These are phyloP conservation scores for Zonotrichia albicollis DNA, from an alignment of 2,797 vertebrate species.

Conservation along the genomic window DNA sequence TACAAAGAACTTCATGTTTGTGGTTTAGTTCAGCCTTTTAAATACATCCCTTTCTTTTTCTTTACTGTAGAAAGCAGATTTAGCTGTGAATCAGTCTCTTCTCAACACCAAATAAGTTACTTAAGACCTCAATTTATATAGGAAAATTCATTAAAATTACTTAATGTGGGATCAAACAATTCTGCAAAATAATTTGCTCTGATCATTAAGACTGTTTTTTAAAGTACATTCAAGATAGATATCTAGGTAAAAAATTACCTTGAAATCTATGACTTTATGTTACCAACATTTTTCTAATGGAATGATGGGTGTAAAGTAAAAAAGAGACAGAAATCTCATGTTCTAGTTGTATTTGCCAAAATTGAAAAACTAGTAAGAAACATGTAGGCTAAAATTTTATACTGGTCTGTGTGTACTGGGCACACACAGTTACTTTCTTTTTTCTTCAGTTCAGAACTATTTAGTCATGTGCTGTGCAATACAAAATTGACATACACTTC, in stretches of 20 bases:
- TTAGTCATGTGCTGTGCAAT: neutral
- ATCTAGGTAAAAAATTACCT: neutral
- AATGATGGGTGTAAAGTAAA: neutral
- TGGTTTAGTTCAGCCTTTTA: neutral
- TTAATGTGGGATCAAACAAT: neutral
- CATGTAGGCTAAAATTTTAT: accelerated
- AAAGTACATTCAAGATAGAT: neutral
- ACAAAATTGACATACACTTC: neutral
- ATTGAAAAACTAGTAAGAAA: neutral
- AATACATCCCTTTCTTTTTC: neutral
- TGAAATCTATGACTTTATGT: neutral
- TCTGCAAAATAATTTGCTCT: neutral
- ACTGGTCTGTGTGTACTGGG: neutral
- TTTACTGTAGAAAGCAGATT: neutral
- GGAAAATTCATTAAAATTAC: neutral
- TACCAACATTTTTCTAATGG: neutral
- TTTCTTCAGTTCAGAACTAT: neutral
- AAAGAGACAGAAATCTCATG: accelerated
- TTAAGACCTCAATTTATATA: neutral
- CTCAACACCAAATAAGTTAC: neutral
- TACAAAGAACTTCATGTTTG: neutral
- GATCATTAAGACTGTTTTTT: neutral
- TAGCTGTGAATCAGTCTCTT: neutral
- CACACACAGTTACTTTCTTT: neutral
- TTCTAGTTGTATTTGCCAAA: neutral